Percentiles rank a stretch among this genome's conserved stretches.
Evolutionary conservation across 2,888 invertebrate genomes (phyloP).

Genomic region (Agrotis clavis): DNA sequence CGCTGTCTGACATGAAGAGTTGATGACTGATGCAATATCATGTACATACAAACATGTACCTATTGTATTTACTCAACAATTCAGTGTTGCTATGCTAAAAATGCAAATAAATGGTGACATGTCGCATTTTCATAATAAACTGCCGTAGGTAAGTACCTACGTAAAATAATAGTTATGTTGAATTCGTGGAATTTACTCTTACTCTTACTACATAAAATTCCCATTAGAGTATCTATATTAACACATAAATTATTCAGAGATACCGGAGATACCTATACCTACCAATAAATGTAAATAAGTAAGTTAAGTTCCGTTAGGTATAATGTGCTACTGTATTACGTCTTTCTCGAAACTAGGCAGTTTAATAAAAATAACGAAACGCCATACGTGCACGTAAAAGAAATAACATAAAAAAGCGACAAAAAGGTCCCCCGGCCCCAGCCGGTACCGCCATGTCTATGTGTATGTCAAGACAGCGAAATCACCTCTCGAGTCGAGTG

Average conservation of each 20-base stretch:
- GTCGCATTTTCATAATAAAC: conserved; percentile 38
- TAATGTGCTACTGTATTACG: not conserved
- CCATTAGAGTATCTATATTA: not conserved
- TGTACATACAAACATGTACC: conserved; percentile 22
- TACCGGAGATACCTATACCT: no score
- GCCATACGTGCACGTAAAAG: conserved; percentile 49
- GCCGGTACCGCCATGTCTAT: conserved; percentile 33
- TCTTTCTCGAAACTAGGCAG: conserved; percentile 12
- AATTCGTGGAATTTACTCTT: not conserved
- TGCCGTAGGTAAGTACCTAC: no score
- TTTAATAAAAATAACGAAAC: conserved; percentile 26
- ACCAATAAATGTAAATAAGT: not conserved
- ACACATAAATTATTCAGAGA: not conserved
- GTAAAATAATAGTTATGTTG: not conserved
- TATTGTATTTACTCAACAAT: conserved; percentile 40
- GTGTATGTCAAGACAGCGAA: conserved; percentile 68
- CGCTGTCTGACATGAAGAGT: conserved; percentile 35
- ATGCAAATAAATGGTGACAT: conserved; percentile 30
- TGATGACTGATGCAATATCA: conserved; percentile 50
- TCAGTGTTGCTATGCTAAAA: conserved; percentile 35
- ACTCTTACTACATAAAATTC: not conserved
- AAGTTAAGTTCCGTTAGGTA: not conserved
- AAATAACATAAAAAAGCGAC: conserved; percentile 51
- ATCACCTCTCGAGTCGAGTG: conserved; percentile 77
- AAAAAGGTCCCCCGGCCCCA: conserved; percentile 34